phyloP scores from a whole-genome alignment of 2,888 invertebrate species.

The Clistopyga incitator region DNA sequence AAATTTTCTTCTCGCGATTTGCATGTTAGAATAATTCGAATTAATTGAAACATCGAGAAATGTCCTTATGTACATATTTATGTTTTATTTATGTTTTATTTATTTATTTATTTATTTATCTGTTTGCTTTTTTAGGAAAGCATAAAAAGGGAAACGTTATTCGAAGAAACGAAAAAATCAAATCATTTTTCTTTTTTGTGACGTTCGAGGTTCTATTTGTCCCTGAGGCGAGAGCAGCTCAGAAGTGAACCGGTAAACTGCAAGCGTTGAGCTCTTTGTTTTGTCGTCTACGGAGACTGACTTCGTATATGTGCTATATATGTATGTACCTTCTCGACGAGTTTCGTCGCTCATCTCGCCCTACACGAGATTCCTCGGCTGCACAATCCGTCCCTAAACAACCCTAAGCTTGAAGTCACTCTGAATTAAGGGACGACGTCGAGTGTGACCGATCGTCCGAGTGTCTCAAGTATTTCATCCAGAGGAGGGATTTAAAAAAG shows the following conservation, averaged over 20 bases:
- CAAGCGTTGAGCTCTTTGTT: conserved; percentile 50
- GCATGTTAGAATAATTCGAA: too few species aligned
- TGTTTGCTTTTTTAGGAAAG: too few species aligned
- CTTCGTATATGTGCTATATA: too few species aligned
- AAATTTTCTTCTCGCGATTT: too few species aligned
- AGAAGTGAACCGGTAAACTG: conserved; percentile 61
- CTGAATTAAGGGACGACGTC: conserved; percentile 73
- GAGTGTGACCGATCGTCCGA: conserved; percentile 81
- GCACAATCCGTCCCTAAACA: conserved; percentile 77
- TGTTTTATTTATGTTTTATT: too few species aligned
- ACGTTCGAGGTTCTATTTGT: conserved; percentile 42
- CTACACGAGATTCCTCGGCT: conserved; percentile 41
- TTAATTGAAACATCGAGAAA: too few species aligned
- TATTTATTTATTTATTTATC: too few species aligned
- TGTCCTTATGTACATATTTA: too few species aligned
- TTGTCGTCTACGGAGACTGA: conserved; percentile 34
- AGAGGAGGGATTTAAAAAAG: background rate
- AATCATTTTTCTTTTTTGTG: background rate
- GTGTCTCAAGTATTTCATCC: conserved; percentile 61
- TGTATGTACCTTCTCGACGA: conserved; percentile 23
- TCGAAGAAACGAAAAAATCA: background rate
- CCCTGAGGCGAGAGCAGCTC: conserved; percentile 39
- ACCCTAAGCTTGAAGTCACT: conserved; percentile 80
- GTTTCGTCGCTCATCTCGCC: conserved; percentile 57
- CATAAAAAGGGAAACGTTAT: too few species aligned